Evolutionary conservation across 1,140 invertebrate genomes (phyloP).

Genomic region (Hyles vespertilio): DNA sequence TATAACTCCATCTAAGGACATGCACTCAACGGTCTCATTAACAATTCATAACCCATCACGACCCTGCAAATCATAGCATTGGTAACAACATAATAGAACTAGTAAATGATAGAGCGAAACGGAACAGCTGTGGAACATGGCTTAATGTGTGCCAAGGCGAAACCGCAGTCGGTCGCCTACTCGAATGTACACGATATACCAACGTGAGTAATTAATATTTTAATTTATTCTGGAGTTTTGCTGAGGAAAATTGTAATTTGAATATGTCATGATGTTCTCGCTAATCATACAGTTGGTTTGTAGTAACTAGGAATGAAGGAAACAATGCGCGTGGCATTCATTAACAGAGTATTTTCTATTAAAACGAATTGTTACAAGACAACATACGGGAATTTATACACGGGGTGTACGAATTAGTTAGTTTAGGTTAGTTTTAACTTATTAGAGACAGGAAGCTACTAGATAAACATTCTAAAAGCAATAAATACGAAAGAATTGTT

Average conservation of each 20-base stretch:
- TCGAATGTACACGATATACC: slow-evolving; percentile 9
- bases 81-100: slow-evolving; percentile 5
- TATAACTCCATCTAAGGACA: no score
- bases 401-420: no score
- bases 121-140: slow-evolving; percentile 22
- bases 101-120: slow-evolving; percentile 16
- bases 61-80: slow-evolving; percentile 6
- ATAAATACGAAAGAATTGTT: no score
- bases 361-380: no score
- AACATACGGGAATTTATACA: no score
- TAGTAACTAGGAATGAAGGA: not conserved
- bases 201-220: not conserved
- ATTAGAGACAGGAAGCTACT: no score
- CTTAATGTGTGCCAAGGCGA: slow-evolving; percentile 24
- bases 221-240: not conserved
- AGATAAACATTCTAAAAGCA: no score
- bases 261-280: not conserved
- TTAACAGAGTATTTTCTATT: no score
- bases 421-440: no score
- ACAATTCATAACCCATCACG: slow-evolving; percentile 14
- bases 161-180: slow-evolving; percentile 20
- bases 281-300: not conserved
- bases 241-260: not conserved
- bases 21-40: not conserved
- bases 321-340: no score